Base-by-base conservation (phyloP, 1,140 invertebrate species). In the Prorops nasuta region DNA sequence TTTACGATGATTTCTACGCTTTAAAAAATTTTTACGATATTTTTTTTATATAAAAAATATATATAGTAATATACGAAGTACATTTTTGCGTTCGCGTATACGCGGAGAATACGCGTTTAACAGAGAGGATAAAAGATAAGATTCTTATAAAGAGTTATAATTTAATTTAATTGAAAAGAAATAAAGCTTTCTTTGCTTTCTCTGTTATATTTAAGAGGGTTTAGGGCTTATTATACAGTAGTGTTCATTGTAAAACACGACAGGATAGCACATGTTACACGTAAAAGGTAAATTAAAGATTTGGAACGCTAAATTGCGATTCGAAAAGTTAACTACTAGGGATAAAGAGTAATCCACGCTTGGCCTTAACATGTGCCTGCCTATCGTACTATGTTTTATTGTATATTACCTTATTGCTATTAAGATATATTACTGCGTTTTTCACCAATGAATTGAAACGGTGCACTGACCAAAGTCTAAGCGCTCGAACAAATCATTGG, bases 341-440 rank as follows among this genome's bases (percentile, higher is more conserved):
- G 24, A 6, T 10, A 4, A 10, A 28, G 24, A 28, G 24, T 6
- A 6, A 6, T 28, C 10, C 6, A n/a, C 9, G 34, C 34, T 36
- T 8, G 19, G 18, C 38, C 36, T 12, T 19, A 49, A 56, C 47
- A 51, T 58, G 56, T 46, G 46, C 22, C 37, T 45, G 51, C 45
- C 52, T 49, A 45, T 62, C 59, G 53, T 55, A 31, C 49, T 46
- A 47, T 49, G 46, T 52, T 63, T 63, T 19, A 57, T 60, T 63
- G 59, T 67, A 69, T 53, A 58, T 64, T 67, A 56, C 19, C 49
- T 58, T 49, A 45, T 58, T 65, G 62, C 41, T 54, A 43, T 55
- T 64, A 60, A 61, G 49, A 51, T 43, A n/a, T n/a, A 58, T 41
- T 38, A 48, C 60, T 62, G 51, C 45, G 21, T 61, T 58, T 54